A percentile compares a stretch with the other conserved stretches of the same genome.
Conservation (phyloP, 2,888 invertebrate genomes). For the Limenitis camilla region DNA sequence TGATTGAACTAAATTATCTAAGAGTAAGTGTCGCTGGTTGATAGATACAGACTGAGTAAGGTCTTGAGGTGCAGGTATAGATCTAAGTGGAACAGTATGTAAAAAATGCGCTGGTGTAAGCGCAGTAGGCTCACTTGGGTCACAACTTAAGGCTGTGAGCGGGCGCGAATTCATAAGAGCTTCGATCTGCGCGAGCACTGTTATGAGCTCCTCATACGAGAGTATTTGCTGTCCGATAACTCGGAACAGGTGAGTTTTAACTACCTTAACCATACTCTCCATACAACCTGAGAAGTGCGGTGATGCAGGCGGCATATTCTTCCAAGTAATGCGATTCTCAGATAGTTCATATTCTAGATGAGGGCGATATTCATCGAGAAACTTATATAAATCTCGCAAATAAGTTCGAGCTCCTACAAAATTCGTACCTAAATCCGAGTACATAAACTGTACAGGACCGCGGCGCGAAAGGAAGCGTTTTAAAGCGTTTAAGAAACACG, state of each 20-base stretch:
- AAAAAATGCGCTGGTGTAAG: slow-evolving; percentile 11
- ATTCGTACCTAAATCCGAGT: slow-evolving; percentile 19
- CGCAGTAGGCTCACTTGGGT: background rate
- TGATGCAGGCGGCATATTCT: slow-evolving; percentile 2
- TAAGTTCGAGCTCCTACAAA: slow-evolving; percentile 13
- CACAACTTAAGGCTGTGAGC: background rate
- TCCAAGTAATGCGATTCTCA: slow-evolving; percentile 12
- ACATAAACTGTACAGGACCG: slow-evolving; percentile 15
- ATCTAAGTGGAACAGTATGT: slow-evolving; percentile 14
- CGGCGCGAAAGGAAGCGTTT: slow-evolving; percentile 22
- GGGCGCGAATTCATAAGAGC: background rate
- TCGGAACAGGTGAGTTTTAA: slow-evolving; percentile 9
- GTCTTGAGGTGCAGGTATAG: slow-evolving; percentile 10
- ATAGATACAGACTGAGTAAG: too few relatives aligned
- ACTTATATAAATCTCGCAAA: slow-evolving; percentile 4
- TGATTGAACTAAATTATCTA: slow-evolving; percentile 10
- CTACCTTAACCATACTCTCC: slow-evolving; percentile 8
- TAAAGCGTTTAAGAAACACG: slow-evolving; percentile 17
- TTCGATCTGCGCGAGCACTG: slow-evolving; percentile 17
- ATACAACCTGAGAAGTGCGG: slow-evolving; percentile 8
- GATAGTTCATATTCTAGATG: slow-evolving; percentile 4
- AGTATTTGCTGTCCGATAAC: slow-evolving; percentile 11
- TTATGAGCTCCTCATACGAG: slow-evolving; percentile 13
- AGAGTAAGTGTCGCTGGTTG: background rate
- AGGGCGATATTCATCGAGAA: slow-evolving; percentile 2